Percentiles rank a stretch among this genome's conserved stretches.
These are phyloP conservation scores for Psilanteris sp. DNA, from an alignment of 1,140 invertebrate species.

Conservation along the genomic window DNA sequence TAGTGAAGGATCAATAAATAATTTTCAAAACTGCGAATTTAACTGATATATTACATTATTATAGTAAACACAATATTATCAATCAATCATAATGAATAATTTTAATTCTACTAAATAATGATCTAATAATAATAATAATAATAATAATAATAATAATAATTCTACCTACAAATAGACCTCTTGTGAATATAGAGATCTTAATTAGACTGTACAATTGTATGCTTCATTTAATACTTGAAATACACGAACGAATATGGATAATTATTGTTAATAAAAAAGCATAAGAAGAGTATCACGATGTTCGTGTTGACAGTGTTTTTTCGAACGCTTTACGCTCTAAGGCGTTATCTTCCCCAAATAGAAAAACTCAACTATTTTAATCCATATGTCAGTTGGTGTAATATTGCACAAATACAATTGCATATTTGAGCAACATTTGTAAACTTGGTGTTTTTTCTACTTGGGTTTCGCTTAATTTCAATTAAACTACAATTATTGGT, in stretches of 20 bases:
- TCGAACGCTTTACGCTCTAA: neutral
- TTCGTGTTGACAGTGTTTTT: conserved; percentile 12
- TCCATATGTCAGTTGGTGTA: neutral
- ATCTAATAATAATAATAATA: conserved; percentile 68
- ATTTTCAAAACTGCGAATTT: conserved; percentile 12
- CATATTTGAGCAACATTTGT: neutral
- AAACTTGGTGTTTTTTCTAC: conserved; percentile 8
- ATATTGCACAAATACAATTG: neutral
- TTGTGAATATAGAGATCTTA: conserved; percentile 49
- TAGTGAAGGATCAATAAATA: conserved; percentile 17
- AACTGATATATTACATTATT: conserved; percentile 75
- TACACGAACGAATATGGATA: conserved; percentile 68
- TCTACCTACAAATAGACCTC: conserved; percentile 67
- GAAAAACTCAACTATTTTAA: conserved; percentile 1
- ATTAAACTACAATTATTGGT: conserved; percentile 41
- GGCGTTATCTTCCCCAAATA: conserved; percentile 7
- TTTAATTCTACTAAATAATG: conserved; percentile 61
- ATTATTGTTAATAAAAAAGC: conserved; percentile 71
- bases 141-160: conserved; percentile 62
- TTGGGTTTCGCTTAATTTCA: conserved; percentile 26
- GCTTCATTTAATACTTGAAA: conserved; percentile 74
- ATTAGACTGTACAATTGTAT: conserved; percentile 76
- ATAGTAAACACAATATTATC: conserved; percentile 76
- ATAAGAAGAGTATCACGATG: conserved; percentile 67
- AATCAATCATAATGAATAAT: conserved; percentile 68